These are phyloP conservation scores for Anser cygnoides DNA, from an alignment of 2,113 vertebrate species.

Conservation along the genomic window DNA sequence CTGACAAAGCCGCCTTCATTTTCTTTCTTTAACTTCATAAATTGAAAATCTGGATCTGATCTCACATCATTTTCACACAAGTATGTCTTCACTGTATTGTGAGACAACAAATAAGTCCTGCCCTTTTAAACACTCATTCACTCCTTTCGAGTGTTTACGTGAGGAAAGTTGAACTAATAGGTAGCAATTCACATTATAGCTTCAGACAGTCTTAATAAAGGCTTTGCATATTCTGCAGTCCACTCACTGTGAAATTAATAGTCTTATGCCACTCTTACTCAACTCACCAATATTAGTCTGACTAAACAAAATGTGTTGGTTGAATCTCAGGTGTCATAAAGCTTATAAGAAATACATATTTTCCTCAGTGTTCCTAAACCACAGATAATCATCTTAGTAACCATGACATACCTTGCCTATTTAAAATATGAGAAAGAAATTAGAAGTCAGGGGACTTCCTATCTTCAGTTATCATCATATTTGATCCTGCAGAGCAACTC, in stretches of 20 bases:
- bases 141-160: conserved; percentile 17
- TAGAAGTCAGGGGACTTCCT: background rate
- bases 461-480: background rate
- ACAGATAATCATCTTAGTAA: background rate
- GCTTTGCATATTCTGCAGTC: background rate
- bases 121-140: conserved; percentile 53
- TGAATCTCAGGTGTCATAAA: background rate
- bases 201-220: background rate
- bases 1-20: conserved; percentile 19
- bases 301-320: background rate
- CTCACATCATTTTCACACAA: background rate
- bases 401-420: background rate
- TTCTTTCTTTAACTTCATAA: conserved; percentile 50
- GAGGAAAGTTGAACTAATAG: conserved; percentile 32
- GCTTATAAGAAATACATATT: background rate
- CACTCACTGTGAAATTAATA: background rate
- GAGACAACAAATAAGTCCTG: conserved; percentile 51
- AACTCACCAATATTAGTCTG: background rate
- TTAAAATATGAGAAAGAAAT: background rate
- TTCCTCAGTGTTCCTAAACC: background rate
- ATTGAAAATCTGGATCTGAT: background rate
- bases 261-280: background rate
- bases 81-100: conserved; percentile 4
- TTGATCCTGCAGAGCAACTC: background rate
- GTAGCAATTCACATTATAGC: background rate